Base-by-base conservation (phyloP, 2,888 invertebrate genomes). In the Tetanocera ferruginea region DNA sequence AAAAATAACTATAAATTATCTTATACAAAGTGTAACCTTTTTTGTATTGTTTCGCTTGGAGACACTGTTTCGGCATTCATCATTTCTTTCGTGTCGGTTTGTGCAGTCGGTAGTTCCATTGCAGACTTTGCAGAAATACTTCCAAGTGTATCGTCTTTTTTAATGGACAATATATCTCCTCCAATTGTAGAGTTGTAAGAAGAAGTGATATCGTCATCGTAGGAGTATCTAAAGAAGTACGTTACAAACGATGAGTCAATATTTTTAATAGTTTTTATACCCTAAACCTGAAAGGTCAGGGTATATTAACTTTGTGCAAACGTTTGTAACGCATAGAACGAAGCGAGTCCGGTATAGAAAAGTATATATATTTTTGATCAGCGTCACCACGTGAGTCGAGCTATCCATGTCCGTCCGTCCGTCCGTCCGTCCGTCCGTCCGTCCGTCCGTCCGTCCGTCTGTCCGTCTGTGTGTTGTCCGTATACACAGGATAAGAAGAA, bases 11-110 rank as follows among this genome's bases (percentile, higher is more conserved):
- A 23, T n/a, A 37, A 28, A 31, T 62, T 31, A 31, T 34, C 3
- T 64, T 64, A 19, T 0, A 19, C 19, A 23, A 0, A 28, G 5
- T 74, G 19, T 11, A 70, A 88, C 89, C 89, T 86, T 64, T 86
- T 88, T 78, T 88, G 87, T 8, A 89, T 83, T 19, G 86, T 83
- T 79, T 87, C 88, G 73, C 84, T 83, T 0, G 89, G 89, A 3
- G 85, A 81, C 0, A 86, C 88, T 0, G 90, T 90, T 31, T 86
- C 87, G 0, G 89, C 89, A 79, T 87, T 87, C 88, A 89, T 89
- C n/a, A 89, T 82, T 79, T 87, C 86, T 37, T 87, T 86, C 0
- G 88, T 88, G 70, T 88, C 85, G 3, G 88, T 88, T 76, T 88
- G 85, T 3, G 87, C 89, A 0, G 89, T 88, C 19, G 88, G 85